Percentiles rank a stretch among this genome's conserved stretches.
phyloP scores from a whole-genome alignment of 1,140 invertebrate species.

The Aphis craccivora region DNA sequence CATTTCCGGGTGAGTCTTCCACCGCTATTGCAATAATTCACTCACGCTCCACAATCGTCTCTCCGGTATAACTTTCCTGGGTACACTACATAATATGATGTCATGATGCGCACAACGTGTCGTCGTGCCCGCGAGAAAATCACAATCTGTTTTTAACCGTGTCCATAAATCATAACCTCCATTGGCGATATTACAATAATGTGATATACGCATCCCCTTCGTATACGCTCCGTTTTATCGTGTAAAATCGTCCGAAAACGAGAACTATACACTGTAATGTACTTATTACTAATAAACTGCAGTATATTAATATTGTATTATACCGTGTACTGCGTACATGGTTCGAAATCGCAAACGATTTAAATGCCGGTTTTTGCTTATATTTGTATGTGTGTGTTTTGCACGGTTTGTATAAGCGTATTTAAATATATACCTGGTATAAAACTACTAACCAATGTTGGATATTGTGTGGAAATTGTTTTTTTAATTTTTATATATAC shows the following conservation, averaged over 20 bases:
- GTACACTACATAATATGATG: background rate
- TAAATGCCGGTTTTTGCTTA: background rate
- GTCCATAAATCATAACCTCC: background rate
- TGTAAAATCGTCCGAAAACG: background rate
- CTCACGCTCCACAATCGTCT: slow-evolving; percentile 3
- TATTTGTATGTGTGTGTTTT: background rate
- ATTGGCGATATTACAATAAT: background rate
- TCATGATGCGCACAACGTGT: background rate
- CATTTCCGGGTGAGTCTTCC: background rate
- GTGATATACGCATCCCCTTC: background rate
- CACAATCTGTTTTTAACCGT: slow-evolving; percentile 8
- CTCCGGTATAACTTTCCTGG: background rate
- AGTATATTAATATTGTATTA: background rate
- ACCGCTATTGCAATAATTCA: background rate
- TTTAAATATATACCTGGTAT: background rate
- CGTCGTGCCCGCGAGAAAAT: background rate
- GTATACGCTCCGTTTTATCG: background rate
- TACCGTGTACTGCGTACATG: background rate
- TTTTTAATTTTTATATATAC: background rate
- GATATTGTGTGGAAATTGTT: background rate
- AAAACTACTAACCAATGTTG: background rate
- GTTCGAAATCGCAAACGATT: background rate
- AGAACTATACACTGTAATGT: background rate
- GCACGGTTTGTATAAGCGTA: background rate
- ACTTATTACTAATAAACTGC: background rate